Conservation (phyloP, 2,113 vertebrate species). For the Melospiza melodia region DNA sequence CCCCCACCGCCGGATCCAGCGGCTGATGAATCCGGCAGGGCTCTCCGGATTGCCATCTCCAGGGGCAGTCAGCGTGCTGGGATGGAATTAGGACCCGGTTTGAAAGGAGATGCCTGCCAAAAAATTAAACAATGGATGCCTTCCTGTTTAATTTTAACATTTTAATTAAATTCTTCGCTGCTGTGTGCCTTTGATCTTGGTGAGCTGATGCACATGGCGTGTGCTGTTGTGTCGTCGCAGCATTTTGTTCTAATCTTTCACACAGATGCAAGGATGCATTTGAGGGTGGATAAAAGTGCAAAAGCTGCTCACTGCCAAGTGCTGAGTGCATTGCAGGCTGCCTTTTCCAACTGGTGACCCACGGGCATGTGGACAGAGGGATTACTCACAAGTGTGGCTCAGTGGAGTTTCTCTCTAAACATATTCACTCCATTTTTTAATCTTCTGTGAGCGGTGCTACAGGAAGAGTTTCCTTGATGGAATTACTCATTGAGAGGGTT, state of each 20-base stretch:
- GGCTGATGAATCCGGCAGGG: background rate
- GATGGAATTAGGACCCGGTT: background rate
- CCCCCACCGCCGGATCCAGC: background rate
- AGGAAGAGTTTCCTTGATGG: background rate
- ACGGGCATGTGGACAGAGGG: background rate
- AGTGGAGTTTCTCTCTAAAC: background rate
- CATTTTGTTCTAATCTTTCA: background rate
- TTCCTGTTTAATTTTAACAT: slow-evolving; percentile 57
- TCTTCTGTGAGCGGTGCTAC: background rate
- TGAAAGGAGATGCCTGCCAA: slow-evolving; percentile 16
- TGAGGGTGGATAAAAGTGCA: background rate
- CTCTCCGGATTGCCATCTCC: slow-evolving; percentile 9
- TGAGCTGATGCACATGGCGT: background rate
- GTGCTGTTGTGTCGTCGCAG: background rate
- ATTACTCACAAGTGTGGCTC: background rate
- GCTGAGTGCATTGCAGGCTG: background rate
- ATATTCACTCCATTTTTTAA: background rate
- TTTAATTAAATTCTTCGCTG: slow-evolving; percentile 61
- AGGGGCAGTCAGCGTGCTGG: background rate
- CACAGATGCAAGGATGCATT: background rate
- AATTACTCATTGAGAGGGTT: background rate
- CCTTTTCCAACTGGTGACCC: background rate
- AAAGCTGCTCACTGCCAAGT: background rate
- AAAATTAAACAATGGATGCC: slow-evolving; percentile 58
- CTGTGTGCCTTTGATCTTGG: slow-evolving; percentile 50